Conservation (phyloP, 2,113 vertebrate genomes). For the Chitala chitala region DNA sequence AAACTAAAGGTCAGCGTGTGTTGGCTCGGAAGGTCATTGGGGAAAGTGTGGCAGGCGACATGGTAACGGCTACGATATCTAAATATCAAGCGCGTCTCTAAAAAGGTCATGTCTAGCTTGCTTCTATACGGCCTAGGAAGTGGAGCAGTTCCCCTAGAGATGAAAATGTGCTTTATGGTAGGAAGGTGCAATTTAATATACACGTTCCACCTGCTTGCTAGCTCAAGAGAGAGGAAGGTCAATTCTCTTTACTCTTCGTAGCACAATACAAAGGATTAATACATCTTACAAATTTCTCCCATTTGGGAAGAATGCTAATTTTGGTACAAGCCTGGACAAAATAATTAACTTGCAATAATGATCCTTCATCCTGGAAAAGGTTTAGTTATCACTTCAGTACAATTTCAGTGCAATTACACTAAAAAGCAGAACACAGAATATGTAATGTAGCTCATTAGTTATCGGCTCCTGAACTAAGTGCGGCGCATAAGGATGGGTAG, state of each 20-base stretch:
- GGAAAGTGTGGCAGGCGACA: conserved; percentile 22
- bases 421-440: neutral
- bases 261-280: neutral
- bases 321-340: neutral
- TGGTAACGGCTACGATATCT: conserved; percentile 15
- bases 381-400: neutral
- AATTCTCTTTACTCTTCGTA: neutral
- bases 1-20: conserved; percentile 30
- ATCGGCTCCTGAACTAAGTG: neutral
- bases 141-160: neutral
- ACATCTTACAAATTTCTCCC: neutral
- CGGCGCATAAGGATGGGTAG: neutral
- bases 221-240: neutral
- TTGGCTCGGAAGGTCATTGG: conserved; percentile 33
- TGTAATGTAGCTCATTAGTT: neutral
- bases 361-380: neutral
- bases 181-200: neutral
- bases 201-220: neutral
- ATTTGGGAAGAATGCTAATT: conserved; percentile 4
- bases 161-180: neutral
- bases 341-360: conserved; percentile 7
- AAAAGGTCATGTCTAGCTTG: conserved; percentile 18
- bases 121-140: neutral
- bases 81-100: conserved; percentile 21
- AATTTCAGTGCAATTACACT: neutral